Evolutionary conservation across 2,888 invertebrate genomes (phyloP), one percentile per base, ranked within the genome.

Genomic region (Leptinotarsa rubiginosa): DNA sequence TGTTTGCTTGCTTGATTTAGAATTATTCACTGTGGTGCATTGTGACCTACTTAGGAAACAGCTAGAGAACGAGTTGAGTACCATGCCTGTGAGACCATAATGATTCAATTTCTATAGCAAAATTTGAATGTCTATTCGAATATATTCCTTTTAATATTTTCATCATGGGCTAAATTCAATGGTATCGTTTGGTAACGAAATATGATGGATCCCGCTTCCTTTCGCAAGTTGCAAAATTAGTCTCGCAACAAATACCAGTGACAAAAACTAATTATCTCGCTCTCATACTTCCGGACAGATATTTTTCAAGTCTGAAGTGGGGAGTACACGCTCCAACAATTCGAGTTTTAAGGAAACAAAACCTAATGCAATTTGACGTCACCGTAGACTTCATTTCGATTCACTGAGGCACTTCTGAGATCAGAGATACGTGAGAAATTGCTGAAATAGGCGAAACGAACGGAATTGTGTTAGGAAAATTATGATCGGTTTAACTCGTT

Each of bases 401-500:
- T 62, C 59, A 62, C 69, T 47, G 31, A 52, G 18, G 65, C 15
- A 50, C 18, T 22, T 59, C 59, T 25, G 18, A 31, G 49, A 59
- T 64, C 50, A 50, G 70, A 65, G 52, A 47, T 52, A 56, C 62
- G 22, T 20, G 56, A 56, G 47, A 68, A 69, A 73, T 59, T 31
- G 69, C 73, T 47, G 69, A 20, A 54, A 22, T 65, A 65, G 65
- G 56, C 65, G 62, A 69, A 73, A 56, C 65, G 56, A 71, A 56
- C 25, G 31, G 49, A 71, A 73, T 69, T 69, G 65, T 64, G 69
- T 73, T 73, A 69, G 69, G 56, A 65, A 69, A 73, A 73, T 73
- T 73, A 65, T 73, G 64, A 65, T 65, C 69, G 66, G 65, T 66
- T 71, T 66, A 20, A 47, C 47, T 66, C 47, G 62, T 50, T 70